Conservation (phyloP, 2,797 vertebrate genomes). For the Pseudotriccus pelzelni region DNA sequence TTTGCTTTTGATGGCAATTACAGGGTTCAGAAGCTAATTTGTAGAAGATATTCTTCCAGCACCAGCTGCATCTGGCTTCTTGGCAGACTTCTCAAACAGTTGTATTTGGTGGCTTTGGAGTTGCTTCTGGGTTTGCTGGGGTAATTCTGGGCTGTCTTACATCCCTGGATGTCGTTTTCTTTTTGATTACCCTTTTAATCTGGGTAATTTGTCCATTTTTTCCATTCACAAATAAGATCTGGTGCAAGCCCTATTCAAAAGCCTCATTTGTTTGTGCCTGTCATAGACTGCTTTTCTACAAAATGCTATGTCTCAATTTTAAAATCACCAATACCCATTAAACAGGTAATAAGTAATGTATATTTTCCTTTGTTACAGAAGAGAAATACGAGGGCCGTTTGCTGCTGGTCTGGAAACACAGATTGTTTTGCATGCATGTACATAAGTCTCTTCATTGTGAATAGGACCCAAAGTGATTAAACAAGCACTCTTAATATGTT, state of each 20-base stretch:
- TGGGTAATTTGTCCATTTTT: constrained; percentile 53
- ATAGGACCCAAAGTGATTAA: constrained; percentile 79
- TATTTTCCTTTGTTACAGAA: constrained; percentile 50
- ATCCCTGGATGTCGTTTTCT: constrained; percentile 14
- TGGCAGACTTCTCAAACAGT: constrained; percentile 28
- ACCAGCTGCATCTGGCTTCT: constrained; percentile 24
- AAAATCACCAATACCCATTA: constrained; percentile 40
- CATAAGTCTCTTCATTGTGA: constrained; percentile 72
- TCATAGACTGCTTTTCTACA: constrained; percentile 39
- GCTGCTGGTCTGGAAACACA: constrained; percentile 60
- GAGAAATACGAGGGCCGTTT: constrained; percentile 49
- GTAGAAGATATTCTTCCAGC: constrained; percentile 5
- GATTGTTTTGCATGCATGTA: constrained; percentile 75
- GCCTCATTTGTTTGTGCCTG: constrained; percentile 38
- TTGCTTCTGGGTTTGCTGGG: constrained; percentile 17
- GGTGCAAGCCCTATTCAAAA: constrained; percentile 8
- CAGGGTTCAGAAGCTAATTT: constrained; percentile 50
- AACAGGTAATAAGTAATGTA: constrained; percentile 50
- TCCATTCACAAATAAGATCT: not conserved
- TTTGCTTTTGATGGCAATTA: constrained; percentile 28
- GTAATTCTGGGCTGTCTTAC: constrained; percentile 31
- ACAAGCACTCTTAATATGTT: constrained; percentile 83
- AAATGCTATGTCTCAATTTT: constrained; percentile 29
- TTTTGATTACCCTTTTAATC: constrained; percentile 53
- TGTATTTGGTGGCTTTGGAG: constrained; percentile 24